Evolutionary conservation across 1,140 invertebrate species (phyloP), one percentile per base, ranked within the genome.

Genomic region (Meloidogyne hapla): DNA sequence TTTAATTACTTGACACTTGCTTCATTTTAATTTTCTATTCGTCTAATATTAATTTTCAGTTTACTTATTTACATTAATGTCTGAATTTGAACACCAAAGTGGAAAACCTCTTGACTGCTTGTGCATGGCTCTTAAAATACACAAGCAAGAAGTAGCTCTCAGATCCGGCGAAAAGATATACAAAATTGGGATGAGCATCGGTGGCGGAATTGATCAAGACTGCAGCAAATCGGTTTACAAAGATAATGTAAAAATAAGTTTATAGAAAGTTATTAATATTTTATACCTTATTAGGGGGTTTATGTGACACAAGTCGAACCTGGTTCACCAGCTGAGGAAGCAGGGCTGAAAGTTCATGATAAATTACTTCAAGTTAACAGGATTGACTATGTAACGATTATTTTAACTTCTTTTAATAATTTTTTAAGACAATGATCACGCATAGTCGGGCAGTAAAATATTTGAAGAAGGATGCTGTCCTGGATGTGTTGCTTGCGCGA

Each of bases 191-290:
- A 72, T 72, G 69, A 21, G 40, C 69, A 72, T 72, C 0, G 69
- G 69, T 21, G 69, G 69, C 9, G 69, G 69, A 48, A 72, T 72
- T 33, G 69, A 72, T 62, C 69, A 72, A 9, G 69, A 72, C n/a
- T 33, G 33, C 62, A 26, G 45, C 2, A 48, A 72, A n/a, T 72
- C 69, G 15, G 25, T 72, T 5, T 72, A 72, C n/a, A 48, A 33
- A 21, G 69, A 72, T 26, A 33, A 48, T 25, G 69, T 69, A 33
- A 69, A 69, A 21, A 12, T 13, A 10, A 25, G 13, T 5, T 18
- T 56, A 48, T 56, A 10, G 6, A 72, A 13, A 21, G 62, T 62
- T 21, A 1, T 10, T 72, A 6, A 48, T 62, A 12, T 48, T 21
- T 26, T 21, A 33, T n/a, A 56, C 18, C 1, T n/a, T 70, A 45